Conservation (phyloP, 1,140 invertebrate species). For the Polyergus mexicanus region DNA sequence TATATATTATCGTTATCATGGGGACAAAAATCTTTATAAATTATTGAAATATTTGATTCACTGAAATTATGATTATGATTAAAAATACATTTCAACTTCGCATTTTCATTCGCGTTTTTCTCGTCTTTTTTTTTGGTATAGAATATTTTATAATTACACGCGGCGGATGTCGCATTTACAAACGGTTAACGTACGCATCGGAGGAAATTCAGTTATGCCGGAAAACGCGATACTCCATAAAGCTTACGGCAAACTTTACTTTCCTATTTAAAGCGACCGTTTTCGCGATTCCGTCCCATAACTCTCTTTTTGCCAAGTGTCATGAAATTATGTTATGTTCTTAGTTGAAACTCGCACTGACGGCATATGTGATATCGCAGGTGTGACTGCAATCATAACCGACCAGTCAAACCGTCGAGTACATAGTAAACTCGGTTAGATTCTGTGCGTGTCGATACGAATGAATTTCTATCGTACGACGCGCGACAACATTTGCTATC, state of each 20-base stretch:
- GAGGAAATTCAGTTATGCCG: constrained; percentile 3
- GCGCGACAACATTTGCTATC: constrained; percentile 15
- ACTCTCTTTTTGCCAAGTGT: not conserved
- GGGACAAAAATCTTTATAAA: not conserved
- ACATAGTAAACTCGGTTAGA: constrained; percentile 24
- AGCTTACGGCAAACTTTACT: not conserved
- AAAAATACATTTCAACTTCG: not conserved
- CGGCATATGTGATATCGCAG: constrained; percentile 32
- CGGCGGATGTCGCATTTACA: not conserved
- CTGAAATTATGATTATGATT: not conserved
- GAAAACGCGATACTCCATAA: not conserved
- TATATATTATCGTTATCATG: not conserved
- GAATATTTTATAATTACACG: constrained; percentile 1
- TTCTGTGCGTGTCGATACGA: constrained; percentile 25
- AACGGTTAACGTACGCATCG: constrained; percentile 20
- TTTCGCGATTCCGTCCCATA: not conserved
- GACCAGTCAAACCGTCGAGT: constrained; percentile 31
- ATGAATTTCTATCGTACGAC: constrained; percentile 3
- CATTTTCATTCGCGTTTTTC: not conserved
- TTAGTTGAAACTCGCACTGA: constrained; percentile 1
- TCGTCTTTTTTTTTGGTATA: not conserved
- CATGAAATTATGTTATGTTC: constrained; percentile 37
- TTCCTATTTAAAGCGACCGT: constrained; percentile 10
- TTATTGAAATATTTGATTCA: not conserved
- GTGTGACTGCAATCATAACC: constrained; percentile 42